Evolutionary conservation across 2,113 vertebrate genomes (phyloP).

Genomic region (Podocnemis expansa): DNA sequence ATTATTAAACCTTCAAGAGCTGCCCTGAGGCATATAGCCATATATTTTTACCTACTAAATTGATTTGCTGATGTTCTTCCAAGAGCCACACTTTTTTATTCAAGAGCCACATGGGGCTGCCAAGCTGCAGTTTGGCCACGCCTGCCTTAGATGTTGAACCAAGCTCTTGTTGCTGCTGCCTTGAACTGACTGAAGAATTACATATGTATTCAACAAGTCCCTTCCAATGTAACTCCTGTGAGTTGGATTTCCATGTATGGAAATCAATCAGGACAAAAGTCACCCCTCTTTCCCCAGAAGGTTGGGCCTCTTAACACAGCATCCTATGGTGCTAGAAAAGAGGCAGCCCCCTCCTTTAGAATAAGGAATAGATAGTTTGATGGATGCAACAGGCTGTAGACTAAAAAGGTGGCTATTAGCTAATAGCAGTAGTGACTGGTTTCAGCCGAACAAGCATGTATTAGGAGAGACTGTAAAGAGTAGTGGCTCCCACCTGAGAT

Average conservation of each 20-base stretch:
- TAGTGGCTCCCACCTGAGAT: neutral
- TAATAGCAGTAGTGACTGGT: neutral
- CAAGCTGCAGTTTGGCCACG: no score
- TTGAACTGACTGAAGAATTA: no score
- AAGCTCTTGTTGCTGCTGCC: no score
- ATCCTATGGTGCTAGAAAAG: neutral
- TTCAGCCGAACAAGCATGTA: neutral
- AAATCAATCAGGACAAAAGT: neutral
- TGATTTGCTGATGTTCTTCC: no score
- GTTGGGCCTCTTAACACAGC: neutral
- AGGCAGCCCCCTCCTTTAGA: neutral
- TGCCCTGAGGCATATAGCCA: no score
- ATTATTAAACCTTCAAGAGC: no score
- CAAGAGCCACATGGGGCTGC: no score
- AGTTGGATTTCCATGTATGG: neutral
- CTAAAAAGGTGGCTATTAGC: rapidly evolving
- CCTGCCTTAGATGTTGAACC: no score
- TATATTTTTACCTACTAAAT: no score
- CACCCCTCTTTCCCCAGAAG: neutral
- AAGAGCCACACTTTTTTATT: no score
- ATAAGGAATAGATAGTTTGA: neutral
- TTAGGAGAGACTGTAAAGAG: neutral
- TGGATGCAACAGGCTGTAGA: rapidly evolving
- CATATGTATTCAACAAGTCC: rapidly evolving
- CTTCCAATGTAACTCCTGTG: neutral